A percentile compares a stretch with the other conserved stretches of the same genome.
Conservation (phyloP, 2,797 vertebrate genomes). For the Parotocinclus haroldoi region DNA sequence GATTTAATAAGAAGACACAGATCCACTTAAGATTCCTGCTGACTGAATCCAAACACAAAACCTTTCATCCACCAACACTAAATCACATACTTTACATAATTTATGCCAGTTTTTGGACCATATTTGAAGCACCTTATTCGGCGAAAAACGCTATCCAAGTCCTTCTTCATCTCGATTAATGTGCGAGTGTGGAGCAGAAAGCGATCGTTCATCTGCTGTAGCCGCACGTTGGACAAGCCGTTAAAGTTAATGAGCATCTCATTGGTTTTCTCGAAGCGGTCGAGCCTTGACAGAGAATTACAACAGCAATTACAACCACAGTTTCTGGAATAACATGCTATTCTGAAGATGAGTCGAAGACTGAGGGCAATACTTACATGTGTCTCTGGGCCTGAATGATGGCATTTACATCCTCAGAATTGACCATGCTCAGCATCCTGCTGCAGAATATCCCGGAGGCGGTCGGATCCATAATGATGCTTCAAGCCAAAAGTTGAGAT, state of each 20-base stretch:
- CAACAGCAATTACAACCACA: background rate
- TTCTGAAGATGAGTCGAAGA: background rate
- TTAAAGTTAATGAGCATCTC: slow-evolving; percentile 99
- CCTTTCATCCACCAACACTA: too few relatives aligned
- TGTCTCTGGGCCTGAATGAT: slow-evolving; percentile 97
- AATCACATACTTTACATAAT: background rate
- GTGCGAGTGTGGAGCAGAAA: slow-evolving; percentile 89
- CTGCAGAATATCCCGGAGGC: slow-evolving; percentile 89
- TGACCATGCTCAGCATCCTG: slow-evolving; percentile 96
- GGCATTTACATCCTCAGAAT: slow-evolving; percentile 91
- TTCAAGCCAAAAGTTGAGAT: slow-evolving; percentile 23
- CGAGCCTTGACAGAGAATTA: slow-evolving; percentile 75
- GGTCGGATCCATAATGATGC: slow-evolving; percentile 75
- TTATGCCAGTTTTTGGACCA: background rate
- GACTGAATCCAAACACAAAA: too few relatives aligned
- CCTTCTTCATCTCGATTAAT: slow-evolving; percentile 94
- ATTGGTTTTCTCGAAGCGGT: slow-evolving; percentile 97
- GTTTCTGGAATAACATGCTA: too few relatives aligned
- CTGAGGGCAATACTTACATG: slow-evolving; percentile 78
- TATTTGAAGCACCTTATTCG: slow-evolving; percentile 79
- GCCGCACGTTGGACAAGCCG: slow-evolving; percentile 83
- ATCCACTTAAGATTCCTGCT: too few relatives aligned
- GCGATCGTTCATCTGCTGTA: slow-evolving; percentile 94
- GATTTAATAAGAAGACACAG: too few relatives aligned
- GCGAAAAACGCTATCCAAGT: slow-evolving; percentile 92